These are phyloP conservation scores for Eupithecia inturbata DNA, from an alignment of 2,888 invertebrate genomes.

Conservation along the genomic window DNA sequence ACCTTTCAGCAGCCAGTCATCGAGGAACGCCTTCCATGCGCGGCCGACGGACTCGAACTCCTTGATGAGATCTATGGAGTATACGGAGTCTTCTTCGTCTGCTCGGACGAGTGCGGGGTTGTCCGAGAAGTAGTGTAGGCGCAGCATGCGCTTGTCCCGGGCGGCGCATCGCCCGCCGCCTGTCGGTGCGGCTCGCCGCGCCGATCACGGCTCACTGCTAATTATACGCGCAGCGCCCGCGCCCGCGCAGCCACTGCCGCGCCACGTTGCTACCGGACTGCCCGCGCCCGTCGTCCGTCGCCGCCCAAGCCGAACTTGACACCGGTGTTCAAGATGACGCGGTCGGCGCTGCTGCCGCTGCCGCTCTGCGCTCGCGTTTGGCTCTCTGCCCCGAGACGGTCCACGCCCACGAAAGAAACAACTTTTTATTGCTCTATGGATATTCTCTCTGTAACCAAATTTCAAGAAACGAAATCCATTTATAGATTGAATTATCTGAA, in stretches of 20 bases:
- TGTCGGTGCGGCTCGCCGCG: slow-evolving; percentile 79
- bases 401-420: slow-evolving; percentile 38
- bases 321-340: slow-evolving; percentile 48
- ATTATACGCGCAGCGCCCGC: slow-evolving; percentile 66
- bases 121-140: slow-evolving; percentile 93
- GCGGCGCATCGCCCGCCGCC: slow-evolving; percentile 77
- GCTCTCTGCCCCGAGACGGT: slow-evolving; percentile 54
- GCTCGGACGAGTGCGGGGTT: slow-evolving; percentile 87
- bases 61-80: slow-evolving; percentile 93
- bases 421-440: background rate
- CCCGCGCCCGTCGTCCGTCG: slow-evolving; percentile 30
- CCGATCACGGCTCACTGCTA: slow-evolving; percentile 82
- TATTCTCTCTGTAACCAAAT: background rate
- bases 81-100: slow-evolving; percentile 86
- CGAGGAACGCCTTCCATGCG: slow-evolving; percentile 90
- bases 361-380: slow-evolving; percentile 46
- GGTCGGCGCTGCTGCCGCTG: slow-evolving; percentile 51
- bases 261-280: slow-evolving; percentile 42
- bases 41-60: slow-evolving; percentile 92
- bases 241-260: slow-evolving; percentile 51
- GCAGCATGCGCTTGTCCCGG: slow-evolving; percentile 87
- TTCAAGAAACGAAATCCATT: background rate
- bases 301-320: slow-evolving; percentile 63
- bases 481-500: background rate
- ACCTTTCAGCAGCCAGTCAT: slow-evolving; percentile 86